Evolutionary conservation across 2,113 vertebrate species (phyloP), one percentile per base, ranked within the genome.

Genomic region (Zosterops borbonicus): DNA sequence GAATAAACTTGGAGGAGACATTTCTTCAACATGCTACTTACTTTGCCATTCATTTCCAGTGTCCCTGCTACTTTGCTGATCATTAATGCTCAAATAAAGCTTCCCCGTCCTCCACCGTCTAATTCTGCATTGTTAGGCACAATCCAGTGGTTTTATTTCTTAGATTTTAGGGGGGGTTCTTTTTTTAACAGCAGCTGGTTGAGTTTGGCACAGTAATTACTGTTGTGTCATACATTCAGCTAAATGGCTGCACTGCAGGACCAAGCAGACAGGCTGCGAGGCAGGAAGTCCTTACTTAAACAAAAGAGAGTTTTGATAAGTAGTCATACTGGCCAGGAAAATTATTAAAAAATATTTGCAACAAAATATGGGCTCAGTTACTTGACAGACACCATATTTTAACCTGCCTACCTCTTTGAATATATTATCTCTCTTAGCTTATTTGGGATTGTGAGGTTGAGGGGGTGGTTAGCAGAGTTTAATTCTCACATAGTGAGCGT

Each of bases 171-270:
- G 19, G 18, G 10, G 4, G 1, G 1, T 70, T 73, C 37, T 42
- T 80, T 79, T 77, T 78, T 59, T 60, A 84, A 60, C 37, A 89
- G 76, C 92, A 84, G 83, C 65, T 95, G 73, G 62, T 82, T 84
- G 69, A 49, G 37, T 80, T 81, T 93, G 88, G 80, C 75, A 67
- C 41, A 44, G 14, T 84, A 81, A 90, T 94, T 89, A 55, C 50
- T 90, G 27, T 44, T 87, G 93, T 95, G 75, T 89, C 74, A 64
- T 63, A 42, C 81, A 91, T 74, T 64, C 56, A 87, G 44, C 39
- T 47, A n/a, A 90, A 80, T 41, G 90, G 70, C 37, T 91, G 87
- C 64, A 28, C 78, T 64, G 49, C 64, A 69, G 71, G 83, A 85
- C 75, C 24, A 44, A 50, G 80, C 50, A 83, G 83, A 63, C 69